These are phyloP conservation scores for Psylliodes chrysocephalus DNA, from an alignment of 2,888 invertebrate genomes.

Conservation along the genomic window DNA sequence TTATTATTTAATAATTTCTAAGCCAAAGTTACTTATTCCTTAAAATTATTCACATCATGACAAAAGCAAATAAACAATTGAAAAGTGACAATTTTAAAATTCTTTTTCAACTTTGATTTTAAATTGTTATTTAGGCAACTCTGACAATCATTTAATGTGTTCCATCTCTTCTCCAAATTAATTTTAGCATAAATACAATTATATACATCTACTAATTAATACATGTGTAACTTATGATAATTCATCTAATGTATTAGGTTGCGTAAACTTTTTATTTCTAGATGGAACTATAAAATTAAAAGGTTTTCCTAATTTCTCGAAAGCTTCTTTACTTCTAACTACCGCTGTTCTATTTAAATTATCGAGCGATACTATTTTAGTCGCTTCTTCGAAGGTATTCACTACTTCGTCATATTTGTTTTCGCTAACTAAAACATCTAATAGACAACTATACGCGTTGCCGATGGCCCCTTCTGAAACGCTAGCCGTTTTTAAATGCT, in stretches of 20 bases:
- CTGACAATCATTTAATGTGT: too few relatives aligned
- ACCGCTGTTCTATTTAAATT: constrained; percentile 72
- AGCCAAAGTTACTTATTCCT: too few relatives aligned
- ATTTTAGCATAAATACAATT: too few relatives aligned
- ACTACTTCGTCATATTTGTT: constrained; percentile 66
- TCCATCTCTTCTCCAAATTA: too few relatives aligned
- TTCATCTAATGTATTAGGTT: constrained; percentile 8
- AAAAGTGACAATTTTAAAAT: too few relatives aligned
- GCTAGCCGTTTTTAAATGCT: constrained; percentile 64
- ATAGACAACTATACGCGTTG: constrained; percentile 68
- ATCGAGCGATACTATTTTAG: constrained; percentile 67
- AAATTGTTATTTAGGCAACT: too few relatives aligned
- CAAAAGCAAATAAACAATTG: too few relatives aligned
- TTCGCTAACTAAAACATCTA: constrained; percentile 67
- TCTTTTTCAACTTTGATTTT: too few relatives aligned
- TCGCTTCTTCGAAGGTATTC: constrained; percentile 64
- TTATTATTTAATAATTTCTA: too few relatives aligned
- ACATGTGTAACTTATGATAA: too few relatives aligned
- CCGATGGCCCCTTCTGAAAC: constrained; percentile 69
- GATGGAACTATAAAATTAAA: constrained; percentile 70
- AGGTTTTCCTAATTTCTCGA: constrained; percentile 68
- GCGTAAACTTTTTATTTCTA: constrained; percentile 22
- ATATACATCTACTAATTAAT: too few relatives aligned
- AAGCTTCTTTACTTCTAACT: constrained; percentile 67
- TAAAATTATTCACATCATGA: too few relatives aligned